Base-by-base conservation (phyloP, 2,888 invertebrate genomes). In the Molorchus minor region DNA sequence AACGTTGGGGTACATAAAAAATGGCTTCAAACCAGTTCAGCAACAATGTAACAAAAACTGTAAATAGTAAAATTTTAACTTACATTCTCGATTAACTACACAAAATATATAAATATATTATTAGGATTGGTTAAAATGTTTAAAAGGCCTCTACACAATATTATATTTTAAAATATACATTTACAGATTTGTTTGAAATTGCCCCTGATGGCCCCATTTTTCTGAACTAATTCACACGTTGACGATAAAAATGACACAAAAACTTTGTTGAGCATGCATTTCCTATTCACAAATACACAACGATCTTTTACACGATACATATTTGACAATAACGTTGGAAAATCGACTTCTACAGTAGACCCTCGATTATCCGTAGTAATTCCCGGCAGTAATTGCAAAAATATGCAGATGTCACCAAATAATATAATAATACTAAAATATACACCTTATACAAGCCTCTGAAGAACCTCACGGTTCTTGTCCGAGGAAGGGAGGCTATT, bases 171-270 rank as follows among this genome's bases (percentile, higher is more conserved):
- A 57, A 56, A 60, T 46, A 53, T 38, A 44, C 36, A 55, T 56
- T 60, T 56, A 59, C 44, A 54, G 35, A 33, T 46, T 40, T 47
- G 15, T 44, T 56, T 19, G 40, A 58, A 62, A 53, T 55, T 43
- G 53, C 58, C 67, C 67, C 62, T 59, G 44, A 55, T 67, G 67
- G 64, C 64, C 64, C 66, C 64, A 54, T 36, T 52, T 13, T 61
- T 44, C 20, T 47, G 20, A 36, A 7, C 47, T 47, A 30, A 51
- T 35, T 46, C 17, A 16, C 29, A 17, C 25, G 15, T 29, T 33
- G 17, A 35, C 20, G 47, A 47, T 20, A 55, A 55, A 46, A 55
- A 55, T 45, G 45, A 21, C 12, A 55, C 52, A 61, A 61, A 61
- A 57, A 49, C 49, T 56, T 44, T 16, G 12, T 33, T 33, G 3